phyloP scores from a whole-genome alignment of 1,140 invertebrate species.

The Drosophila dunni region DNA sequence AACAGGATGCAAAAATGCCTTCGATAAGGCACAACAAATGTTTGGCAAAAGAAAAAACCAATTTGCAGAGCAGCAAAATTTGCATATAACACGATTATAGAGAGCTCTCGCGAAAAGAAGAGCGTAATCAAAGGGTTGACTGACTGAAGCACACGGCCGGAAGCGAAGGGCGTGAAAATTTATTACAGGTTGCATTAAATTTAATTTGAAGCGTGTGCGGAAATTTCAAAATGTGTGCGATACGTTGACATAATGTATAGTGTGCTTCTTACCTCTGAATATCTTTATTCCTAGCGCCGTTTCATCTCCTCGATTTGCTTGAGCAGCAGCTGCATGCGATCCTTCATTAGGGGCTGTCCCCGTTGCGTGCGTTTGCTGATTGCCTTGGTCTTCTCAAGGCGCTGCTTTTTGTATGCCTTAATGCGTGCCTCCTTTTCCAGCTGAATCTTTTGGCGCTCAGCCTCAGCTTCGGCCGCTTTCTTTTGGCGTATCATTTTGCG shows the following conservation, averaged over 20 bases:
- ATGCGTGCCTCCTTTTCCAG: conserved; percentile 70
- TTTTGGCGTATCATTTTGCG: conserved; percentile 62
- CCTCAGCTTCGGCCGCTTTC: conserved; percentile 56
- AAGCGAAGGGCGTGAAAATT: conserved; percentile 72
- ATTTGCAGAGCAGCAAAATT: conserved; percentile 66
- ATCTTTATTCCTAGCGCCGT: conserved; percentile 23
- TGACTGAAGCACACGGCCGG: conserved; percentile 53
- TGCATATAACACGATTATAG: conserved; percentile 60
- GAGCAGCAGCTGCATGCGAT: conserved; percentile 77
- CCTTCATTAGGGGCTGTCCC: conserved; percentile 81
- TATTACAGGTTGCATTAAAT: conserved; percentile 83
- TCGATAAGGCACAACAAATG: conserved; percentile 56
- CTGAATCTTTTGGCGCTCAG: conserved; percentile 57
- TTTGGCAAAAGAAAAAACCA: conserved; percentile 59
- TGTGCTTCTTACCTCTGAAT: conserved; percentile 7
- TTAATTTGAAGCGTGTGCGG: conserved; percentile 73
- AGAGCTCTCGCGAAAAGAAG: neutral
- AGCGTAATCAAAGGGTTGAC: conserved; percentile 69
- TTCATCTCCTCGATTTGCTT: conserved; percentile 84
- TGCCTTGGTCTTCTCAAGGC: conserved; percentile 73
- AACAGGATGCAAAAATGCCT: conserved; percentile 45
- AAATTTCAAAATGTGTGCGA: conserved; percentile 35
- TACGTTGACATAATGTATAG: conserved; percentile 3
- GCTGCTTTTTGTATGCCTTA: conserved; percentile 73
- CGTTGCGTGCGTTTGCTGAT: conserved; percentile 74